Evolutionary conservation across 2,888 invertebrate species (phyloP), one percentile per base, ranked within the genome.

Genomic region (Phaonia tiefii): DNA sequence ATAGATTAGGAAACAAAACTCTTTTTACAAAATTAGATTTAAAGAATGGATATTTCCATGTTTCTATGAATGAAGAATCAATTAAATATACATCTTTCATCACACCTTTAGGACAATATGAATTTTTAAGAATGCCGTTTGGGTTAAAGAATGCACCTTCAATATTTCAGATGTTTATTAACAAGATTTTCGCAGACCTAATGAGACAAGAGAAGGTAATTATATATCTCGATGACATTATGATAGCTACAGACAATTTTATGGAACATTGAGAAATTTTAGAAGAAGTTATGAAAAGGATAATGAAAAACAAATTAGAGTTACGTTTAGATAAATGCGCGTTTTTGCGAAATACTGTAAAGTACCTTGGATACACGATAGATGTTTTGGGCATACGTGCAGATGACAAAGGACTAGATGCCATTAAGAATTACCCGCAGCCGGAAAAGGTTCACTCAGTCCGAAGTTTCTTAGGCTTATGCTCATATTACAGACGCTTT

Each of bases 401-500:
- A 1, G 78, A 78, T 51, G 78, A 78, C 0, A 80, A 39, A 17
- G 73, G 67, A 17, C 22, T 60, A 26, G 44, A 22, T 8, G 67
- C 39, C 3, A 72, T 66, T 66, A 44, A 39, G 51, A 20, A 46
- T 39, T 70, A 65, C 31, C 60, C 63, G 17, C 15, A 66, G 26
- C 49, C 69, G 46, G 22, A 31, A 4, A 76, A 76, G 11, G 60
- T 37, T 0, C 71, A 80, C 42, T 20, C 51, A 0, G 46, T 79
- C 2, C 71, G 70, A 11, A 70, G 75, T 20, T 77, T 72, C 73
- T 39, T 80, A 20, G 80, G 75, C 2, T 39, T 79, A 11, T 76
- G 54, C 22, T 80, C 58, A 1, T 83, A 80, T n/a, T 83, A 80
- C 31, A 51, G 82, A 8, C 74, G 77, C 49, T 82, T 84, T 46